Base-by-base conservation (phyloP, 2,888 invertebrate genomes). In the Spilosoma lubricipeda region DNA sequence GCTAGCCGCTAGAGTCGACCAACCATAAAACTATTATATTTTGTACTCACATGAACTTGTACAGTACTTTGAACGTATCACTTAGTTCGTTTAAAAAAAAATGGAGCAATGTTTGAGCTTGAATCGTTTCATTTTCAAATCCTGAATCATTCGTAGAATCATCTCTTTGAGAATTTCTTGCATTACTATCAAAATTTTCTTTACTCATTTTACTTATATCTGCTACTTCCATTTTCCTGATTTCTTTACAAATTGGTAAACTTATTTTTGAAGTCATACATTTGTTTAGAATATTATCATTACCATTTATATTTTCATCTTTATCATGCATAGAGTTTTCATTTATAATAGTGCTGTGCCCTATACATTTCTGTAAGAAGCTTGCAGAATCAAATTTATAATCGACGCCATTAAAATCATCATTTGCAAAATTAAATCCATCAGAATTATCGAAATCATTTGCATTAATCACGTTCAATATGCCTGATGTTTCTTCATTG, bases 1-100 rank as follows among this genome's bases (percentile, higher is more conserved):
- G 45, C 0, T 39, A 39, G 39, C 39, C 11, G 11, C 11, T 39
- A 39, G 11, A 39, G 7, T 45, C 0, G 7, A 48, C 5, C 20
- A 48, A 48, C 48, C 18, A 48, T 20, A 48, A 48, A 48, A 48
- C 20, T 48, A 56, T 20, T n/a, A 56, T 56, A n/a, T n/a, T n/a
- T n/a, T 56, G 9, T 87, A 93, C 93, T 93, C 81, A 93, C 93
- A 93, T 84, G 76, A 92, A 92, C 2, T 74, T 69, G 56, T 87
- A 86, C 18, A 91, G 85, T 0, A 72, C 42, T 33, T 85, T 86
- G 13, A 92, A 89, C 0, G 88, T 80, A 0, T 30, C 52, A 52
- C 87, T 88, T 0, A 93, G 20, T 42, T 92, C 88, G 0, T 52
- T 72, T 0, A 92, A 81, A 79, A 92, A 93, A 1, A 77, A 77